Evolutionary conservation across 2,797 vertebrate genomes (phyloP).

Genomic region (Steatocranus sp.): DNA sequence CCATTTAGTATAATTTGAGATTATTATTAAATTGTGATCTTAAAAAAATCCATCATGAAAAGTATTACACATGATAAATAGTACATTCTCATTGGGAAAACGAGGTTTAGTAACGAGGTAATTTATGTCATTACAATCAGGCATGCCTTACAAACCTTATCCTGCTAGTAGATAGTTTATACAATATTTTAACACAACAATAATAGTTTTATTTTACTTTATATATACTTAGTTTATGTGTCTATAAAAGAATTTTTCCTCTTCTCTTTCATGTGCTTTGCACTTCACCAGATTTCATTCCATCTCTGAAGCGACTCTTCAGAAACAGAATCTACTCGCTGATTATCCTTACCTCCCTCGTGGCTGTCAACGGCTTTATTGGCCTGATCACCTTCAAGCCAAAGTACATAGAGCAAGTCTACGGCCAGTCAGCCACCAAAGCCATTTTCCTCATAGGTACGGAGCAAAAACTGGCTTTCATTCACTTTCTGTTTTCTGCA

Average conservation of each 20-base stretch:
- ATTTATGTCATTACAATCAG: not conserved
- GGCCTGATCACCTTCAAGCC: slow-evolving; percentile 97
- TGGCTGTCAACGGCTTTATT: slow-evolving; percentile 87
- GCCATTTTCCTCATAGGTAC: slow-evolving; percentile 85
- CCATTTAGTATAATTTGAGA: not conserved
- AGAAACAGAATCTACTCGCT: slow-evolving; percentile 82
- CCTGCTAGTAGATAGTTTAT: not conserved
- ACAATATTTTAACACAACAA: not conserved
- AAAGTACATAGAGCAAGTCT: slow-evolving; percentile 91
- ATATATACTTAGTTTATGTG: rapidly evolving
- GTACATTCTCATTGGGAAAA: not conserved
- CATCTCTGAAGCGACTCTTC: slow-evolving; percentile 85
- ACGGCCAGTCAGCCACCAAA: slow-evolving; percentile 86
- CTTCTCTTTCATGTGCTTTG: not conserved
- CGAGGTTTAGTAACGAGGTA: not conserved
- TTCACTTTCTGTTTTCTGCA: not conserved
- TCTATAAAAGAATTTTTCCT: not conserved
- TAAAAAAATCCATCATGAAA: not conserved
- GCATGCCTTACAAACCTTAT: not conserved
- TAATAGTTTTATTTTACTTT: not conserved
- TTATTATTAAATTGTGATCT: not conserved
- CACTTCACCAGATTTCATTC: slow-evolving; percentile 82
- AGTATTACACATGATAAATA: not conserved
- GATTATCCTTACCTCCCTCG: slow-evolving; percentile 80
- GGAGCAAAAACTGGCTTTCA: not conserved